phyloP scores from a whole-genome alignment of 2,888 invertebrate genomes.

The Agelastica alni region DNA sequence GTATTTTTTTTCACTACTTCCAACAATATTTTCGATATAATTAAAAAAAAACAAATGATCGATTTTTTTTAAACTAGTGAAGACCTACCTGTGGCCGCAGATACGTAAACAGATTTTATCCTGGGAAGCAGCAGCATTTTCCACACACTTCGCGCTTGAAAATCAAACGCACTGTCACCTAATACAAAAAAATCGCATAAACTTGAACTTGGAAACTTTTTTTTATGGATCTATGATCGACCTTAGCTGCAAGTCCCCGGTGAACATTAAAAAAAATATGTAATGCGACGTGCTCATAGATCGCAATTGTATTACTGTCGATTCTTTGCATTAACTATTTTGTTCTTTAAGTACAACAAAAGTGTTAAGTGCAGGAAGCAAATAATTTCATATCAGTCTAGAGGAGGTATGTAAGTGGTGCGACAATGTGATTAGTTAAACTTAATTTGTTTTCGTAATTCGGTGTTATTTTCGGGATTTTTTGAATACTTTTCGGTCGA shows the following conservation, averaged over 20 bases:
- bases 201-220: conserved; percentile 20
- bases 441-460: too few species aligned
- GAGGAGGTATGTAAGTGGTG: neutral
- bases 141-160: too few species aligned
- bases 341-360: neutral
- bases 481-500: too few species aligned
- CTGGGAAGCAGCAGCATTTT: conserved; percentile 11
- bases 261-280: neutral
- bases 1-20: too few species aligned
- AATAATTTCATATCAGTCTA: neutral
- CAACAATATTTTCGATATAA: too few species aligned
- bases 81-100: neutral
- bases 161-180: neutral
- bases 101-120: conserved; percentile 2
- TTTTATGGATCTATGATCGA: conserved; percentile 12
- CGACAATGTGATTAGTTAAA: neutral
- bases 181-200: conserved; percentile 11
- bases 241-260: conserved; percentile 13
- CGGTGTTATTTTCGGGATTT: too few species aligned
- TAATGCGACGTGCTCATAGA: neutral
- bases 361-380: neutral
- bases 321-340: conserved; percentile 1
- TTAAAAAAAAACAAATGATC: neutral
- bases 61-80: too few species aligned
- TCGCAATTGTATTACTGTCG: conserved; percentile 3